Base-by-base conservation (phyloP, 2,888 invertebrate genomes). In the Caenorhabditis sp. region DNA sequence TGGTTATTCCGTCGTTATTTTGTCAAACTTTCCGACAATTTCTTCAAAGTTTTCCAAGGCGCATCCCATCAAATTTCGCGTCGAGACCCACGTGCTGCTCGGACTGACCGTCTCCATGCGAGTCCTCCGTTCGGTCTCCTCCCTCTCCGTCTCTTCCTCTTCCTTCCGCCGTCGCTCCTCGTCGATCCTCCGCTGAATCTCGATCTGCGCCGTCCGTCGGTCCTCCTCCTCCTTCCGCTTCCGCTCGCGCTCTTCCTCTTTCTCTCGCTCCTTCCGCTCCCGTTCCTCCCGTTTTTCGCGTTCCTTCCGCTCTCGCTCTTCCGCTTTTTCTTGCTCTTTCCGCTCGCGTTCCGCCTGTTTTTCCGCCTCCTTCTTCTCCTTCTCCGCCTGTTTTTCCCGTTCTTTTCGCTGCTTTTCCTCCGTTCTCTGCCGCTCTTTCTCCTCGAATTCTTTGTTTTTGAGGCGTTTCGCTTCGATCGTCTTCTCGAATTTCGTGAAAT, bases 71-170 rank as follows among this genome's bases (percentile, higher is more conserved):
- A n/a, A n/a, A n/a, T n/a, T n/a, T n/a, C 8, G 8, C 27, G 11
- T n/a, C 5, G 24, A 24, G 37, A 1, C n/a, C 5, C 13, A 24
- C 8, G 50, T 6, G 27, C 6, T 30, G 5, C 30, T 30, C 30
- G 1, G 13, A 46, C 37, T 20, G 4, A 68, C 68, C 50, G 50
- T 59, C 24, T 68, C 68, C 56, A 72, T 20, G 9, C 41, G 45
- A 4, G 55, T 56, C 17, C 53, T 39, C 22, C 56, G 46, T 35
- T 71, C 62, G 41, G 53, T 13, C n/a, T 62, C 62, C 30, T 58
- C 58, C 30, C 2, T 0, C 32, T 26, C 32, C 68, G 41, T 43
- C n/a, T 68, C 68, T 43, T 68, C 68, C 24, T 68, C 68, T 22
- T 68, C 68, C 13, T 26, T 41, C 24, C 20, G 1, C 30, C 26